Evolutionary conservation across 2,113 vertebrate species (phyloP).

Genomic region (Mesoclemmys tuberculata): DNA sequence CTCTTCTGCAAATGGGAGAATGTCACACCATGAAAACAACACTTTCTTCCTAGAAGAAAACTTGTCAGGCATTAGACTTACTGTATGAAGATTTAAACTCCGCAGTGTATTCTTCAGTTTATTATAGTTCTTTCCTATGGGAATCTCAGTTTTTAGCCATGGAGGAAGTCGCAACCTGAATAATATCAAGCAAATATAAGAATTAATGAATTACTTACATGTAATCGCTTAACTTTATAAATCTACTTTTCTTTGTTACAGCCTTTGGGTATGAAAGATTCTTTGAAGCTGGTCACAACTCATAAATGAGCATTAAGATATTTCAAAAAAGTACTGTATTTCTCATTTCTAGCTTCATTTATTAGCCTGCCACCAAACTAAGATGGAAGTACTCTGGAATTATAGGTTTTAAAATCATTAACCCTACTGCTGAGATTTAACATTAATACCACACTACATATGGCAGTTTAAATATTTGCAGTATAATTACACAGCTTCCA

Average conservation of each 20-base stretch:
- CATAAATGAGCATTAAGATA: not conserved
- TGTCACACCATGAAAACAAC: not conserved
- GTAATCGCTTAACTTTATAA: not conserved
- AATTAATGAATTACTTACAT: not conserved
- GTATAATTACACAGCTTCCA: rapidly evolving
- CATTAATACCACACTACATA: not conserved
- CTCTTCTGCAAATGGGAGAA: not conserved
- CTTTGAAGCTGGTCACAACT: not conserved
- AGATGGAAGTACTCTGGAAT: rapidly evolving
- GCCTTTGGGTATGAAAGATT: not conserved
- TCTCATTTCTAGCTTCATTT: not conserved
- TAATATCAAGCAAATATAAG: slow-evolving; percentile 31
- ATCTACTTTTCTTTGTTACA: not conserved
- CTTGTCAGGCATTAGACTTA: slow-evolving; percentile 69
- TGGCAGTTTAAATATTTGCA: not conserved
- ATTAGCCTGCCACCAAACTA: not conserved
- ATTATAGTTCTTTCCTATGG: slow-evolving; percentile 96
- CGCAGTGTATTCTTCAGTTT: slow-evolving; percentile 92
- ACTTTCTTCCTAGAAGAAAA: not conserved
- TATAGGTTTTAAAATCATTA: not conserved
- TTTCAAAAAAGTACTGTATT: not conserved
- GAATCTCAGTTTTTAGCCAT: slow-evolving; percentile 97
- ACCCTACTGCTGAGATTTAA: not conserved
- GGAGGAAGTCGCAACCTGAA: slow-evolving; percentile 92
- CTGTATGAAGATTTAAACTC: slow-evolving; percentile 95